Evolutionary conservation across 2,797 vertebrate species (phyloP).

Genomic region (Myotis pilosus): DNA sequence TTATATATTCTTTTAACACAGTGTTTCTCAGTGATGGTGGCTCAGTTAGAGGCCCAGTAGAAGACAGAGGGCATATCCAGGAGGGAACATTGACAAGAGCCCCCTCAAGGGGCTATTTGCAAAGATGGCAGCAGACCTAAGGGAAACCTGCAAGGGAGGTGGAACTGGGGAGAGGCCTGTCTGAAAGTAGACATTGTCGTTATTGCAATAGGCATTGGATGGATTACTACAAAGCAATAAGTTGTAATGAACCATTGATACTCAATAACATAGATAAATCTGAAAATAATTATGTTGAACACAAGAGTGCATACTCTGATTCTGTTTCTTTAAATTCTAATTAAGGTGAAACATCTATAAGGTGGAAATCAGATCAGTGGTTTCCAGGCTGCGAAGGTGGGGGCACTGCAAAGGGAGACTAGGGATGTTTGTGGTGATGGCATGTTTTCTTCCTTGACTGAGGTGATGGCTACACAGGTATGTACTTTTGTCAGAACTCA

Average conservation of each 20-base stretch:
- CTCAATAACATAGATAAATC: slow-evolving; percentile 13
- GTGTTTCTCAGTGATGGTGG: neutral
- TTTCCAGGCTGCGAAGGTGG: neutral
- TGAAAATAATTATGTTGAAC: slow-evolving; percentile 37
- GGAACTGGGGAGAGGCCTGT: neutral
- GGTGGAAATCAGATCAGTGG: neutral
- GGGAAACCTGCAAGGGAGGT: fast-evolving
- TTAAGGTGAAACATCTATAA: slow-evolving; percentile 34
- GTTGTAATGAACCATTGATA: neutral
- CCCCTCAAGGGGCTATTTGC: neutral
- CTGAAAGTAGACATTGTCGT: neutral
- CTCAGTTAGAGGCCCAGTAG: neutral
- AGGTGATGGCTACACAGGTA: neutral
- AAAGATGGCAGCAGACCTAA: neutral
- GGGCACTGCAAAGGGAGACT: no score
- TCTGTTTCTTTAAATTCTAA: slow-evolving; percentile 56
- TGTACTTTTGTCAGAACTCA: neutral
- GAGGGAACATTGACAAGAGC: neutral
- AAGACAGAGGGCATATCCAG: neutral
- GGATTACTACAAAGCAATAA: neutral
- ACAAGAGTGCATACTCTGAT: slow-evolving; percentile 5
- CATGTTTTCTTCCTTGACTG: neutral
- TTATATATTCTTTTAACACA: neutral
- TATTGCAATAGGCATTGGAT: neutral
- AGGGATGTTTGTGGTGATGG: no score